A percentile compares a stretch with the other conserved stretches of the same genome.
Evolutionary conservation across 2,797 vertebrate genomes (phyloP).

Genomic region (Ctenopoma multispine): DNA sequence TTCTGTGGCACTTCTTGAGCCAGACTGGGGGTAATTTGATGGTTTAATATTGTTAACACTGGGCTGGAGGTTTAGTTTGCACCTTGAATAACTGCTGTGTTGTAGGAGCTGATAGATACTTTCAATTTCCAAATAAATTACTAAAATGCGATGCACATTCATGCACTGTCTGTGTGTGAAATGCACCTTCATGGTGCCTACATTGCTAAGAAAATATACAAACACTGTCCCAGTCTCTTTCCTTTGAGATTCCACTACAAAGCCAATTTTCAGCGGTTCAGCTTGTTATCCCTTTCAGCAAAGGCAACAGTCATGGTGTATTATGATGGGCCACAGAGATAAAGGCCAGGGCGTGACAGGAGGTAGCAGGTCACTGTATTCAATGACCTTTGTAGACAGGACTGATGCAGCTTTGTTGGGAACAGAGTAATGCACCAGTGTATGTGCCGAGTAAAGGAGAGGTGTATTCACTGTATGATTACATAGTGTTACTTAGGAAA

Average conservation of each 20-base stretch:
- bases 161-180: neutral
- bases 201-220: neutral
- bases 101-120: neutral
- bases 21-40: conserved; percentile 22
- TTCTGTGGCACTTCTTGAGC: conserved; percentile 31
- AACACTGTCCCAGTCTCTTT: neutral
- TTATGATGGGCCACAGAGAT: conserved; percentile 55
- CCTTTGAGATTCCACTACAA: conserved; percentile 7
- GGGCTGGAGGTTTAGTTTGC: conserved; percentile 34
- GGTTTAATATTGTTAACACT: conserved; percentile 39
- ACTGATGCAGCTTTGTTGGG: conserved; percentile 29
- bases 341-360: conserved; percentile 62
- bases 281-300: conserved; percentile 56
- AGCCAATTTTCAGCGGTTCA: conserved; percentile 38
- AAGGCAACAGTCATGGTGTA: conserved; percentile 56
- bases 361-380: conserved; percentile 47
- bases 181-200: neutral
- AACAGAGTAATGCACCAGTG: neutral
- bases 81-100: conserved; percentile 10
- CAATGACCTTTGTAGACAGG: conserved; percentile 58
- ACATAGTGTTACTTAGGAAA: neutral
- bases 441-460: neutral
- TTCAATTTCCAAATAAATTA: neutral
- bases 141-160: neutral
- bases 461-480: neutral